Percentiles rank a stretch among this genome's conserved stretches.
phyloP scores from a whole-genome alignment of 2,113 vertebrate genomes.

The Trinectes maculatus region DNA sequence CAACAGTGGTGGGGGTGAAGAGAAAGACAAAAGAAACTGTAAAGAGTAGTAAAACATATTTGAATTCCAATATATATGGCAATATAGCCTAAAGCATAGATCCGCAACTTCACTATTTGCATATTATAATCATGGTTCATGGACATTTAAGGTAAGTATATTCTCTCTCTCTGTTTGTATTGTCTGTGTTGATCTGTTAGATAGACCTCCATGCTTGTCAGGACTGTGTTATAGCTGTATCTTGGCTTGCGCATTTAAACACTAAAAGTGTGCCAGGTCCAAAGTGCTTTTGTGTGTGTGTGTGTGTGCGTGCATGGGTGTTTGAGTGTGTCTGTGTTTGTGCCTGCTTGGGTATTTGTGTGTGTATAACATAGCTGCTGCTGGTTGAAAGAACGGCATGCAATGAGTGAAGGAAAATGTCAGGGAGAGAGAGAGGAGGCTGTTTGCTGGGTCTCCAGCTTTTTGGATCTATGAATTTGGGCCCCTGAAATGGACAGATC shows the following conservation, averaged over 20 bases:
- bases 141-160: conserved; percentile 61
- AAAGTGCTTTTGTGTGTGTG: conserved; percentile 50
- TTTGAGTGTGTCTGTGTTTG: conserved; percentile 13
- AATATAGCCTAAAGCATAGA: conserved; percentile 9
- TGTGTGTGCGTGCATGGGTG: conserved; percentile 11
- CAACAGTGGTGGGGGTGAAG: conserved; percentile 11
- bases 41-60: conserved; percentile 54
- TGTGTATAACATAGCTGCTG: conserved; percentile 41
- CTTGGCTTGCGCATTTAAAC: conserved; percentile 67
- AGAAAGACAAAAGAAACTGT: conserved; percentile 3
- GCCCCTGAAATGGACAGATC: neutral
- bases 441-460: conserved; percentile 27
- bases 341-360: conserved; percentile 1
- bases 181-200: conserved; percentile 65
- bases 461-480: conserved; percentile 16
- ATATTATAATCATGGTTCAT: conserved; percentile 60
- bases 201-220: conserved; percentile 65
- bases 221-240: conserved; percentile 44
- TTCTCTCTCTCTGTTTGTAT: conserved; percentile 24
- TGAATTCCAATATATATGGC: conserved; percentile 17
- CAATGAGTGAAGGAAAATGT: conserved; percentile 28
- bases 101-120: conserved; percentile 12
- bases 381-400: conserved; percentile 52
- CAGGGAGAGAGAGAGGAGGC: conserved; percentile 29
- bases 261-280: conserved; percentile 56